A percentile compares a stretch with the other conserved stretches of the same genome.
Evolutionary conservation across 2,797 vertebrate species (phyloP).

Genomic region (Emys orbicularis): DNA sequence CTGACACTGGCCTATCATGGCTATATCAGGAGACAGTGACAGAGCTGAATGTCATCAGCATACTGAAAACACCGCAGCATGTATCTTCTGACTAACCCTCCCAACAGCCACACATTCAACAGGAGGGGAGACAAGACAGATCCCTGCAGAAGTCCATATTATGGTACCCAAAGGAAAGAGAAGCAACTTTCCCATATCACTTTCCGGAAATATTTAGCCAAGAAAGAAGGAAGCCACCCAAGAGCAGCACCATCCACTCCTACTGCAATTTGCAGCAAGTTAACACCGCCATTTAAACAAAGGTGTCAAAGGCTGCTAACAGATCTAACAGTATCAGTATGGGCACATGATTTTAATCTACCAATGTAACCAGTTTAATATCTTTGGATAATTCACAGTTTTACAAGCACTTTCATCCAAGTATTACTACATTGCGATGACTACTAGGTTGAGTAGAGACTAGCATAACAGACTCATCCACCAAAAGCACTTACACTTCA

Average conservation of each 20-base stretch:
- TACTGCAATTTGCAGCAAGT: not conserved
- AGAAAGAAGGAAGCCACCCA: not conserved
- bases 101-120: not conserved
- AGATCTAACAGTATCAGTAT: not conserved
- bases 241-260: not conserved
- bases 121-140: not conserved
- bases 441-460: not conserved
- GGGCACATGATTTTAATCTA: not conserved
- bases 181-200: not conserved
- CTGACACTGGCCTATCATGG: not conserved
- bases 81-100: not conserved
- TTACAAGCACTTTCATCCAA: not conserved
- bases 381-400: not conserved
- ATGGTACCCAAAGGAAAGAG: rapidly evolving
- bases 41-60: not conserved
- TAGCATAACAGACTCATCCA: rapidly evolving
- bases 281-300: not conserved
- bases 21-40: not conserved
- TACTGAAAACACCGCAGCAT: not conserved
- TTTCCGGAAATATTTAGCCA: not conserved
- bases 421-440: not conserved
- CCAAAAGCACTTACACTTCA: conserved; percentile 89
- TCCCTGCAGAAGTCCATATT: not conserved
- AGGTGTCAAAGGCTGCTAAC: not conserved
- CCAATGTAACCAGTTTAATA: not conserved